phyloP scores from a whole-genome alignment of 1,140 invertebrate genomes.

The Microplitis demolitor region DNA sequence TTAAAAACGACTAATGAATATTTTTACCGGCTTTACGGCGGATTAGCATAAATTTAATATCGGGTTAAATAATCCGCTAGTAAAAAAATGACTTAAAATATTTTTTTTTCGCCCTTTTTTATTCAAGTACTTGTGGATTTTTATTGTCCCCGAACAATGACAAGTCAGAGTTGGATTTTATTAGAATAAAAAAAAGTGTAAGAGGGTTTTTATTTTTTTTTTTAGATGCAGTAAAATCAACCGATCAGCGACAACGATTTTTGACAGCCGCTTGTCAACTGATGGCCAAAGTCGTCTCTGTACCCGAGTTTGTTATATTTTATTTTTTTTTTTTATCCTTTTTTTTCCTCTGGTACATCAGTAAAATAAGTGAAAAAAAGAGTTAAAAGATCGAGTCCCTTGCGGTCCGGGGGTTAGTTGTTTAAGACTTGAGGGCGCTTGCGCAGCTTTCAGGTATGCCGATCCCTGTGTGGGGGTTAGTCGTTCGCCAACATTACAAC shows the following conservation, averaged over 20 bases:
- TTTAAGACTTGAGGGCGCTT: constrained; percentile 46
- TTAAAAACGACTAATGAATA: no score
- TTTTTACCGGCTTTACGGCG: no score
- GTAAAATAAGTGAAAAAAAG: constrained; percentile 4
- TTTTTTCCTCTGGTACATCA: background rate
- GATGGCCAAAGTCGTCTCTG: background rate
- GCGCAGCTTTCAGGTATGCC: constrained; percentile 52
- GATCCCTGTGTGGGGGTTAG: constrained; percentile 47
- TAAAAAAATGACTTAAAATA: no score
- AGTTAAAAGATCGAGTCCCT: constrained; percentile 19
- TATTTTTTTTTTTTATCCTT: background rate
- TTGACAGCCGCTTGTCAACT: background rate
- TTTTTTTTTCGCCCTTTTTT: no score
- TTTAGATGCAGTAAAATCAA: background rate
- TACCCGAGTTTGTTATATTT: background rate
- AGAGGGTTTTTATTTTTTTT: background rate
- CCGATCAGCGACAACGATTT: background rate
- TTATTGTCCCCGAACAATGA: no score
- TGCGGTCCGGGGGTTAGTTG: constrained; percentile 37
- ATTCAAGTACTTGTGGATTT: no score
- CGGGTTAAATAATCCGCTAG: no score
- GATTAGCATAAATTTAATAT: no score
- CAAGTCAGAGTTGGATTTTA: no score
- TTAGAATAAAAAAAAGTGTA: no score
- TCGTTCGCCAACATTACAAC: constrained; percentile 52